Base-by-base conservation (phyloP, 2,888 invertebrate genomes). In the Aspidiotus destructor region DNA sequence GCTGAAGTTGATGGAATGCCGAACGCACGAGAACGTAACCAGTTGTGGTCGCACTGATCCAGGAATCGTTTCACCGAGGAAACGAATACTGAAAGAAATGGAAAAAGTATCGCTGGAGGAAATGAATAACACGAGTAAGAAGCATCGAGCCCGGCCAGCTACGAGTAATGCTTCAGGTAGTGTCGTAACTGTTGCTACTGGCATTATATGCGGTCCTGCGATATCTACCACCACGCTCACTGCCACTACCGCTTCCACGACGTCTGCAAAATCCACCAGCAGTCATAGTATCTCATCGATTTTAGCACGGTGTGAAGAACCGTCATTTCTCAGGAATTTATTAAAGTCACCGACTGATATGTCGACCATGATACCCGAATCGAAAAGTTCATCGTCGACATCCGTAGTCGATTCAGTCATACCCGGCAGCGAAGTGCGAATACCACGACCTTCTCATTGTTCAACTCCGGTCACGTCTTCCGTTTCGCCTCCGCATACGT, bases 251-350 rank as follows among this genome's bases (percentile, higher is more conserved):
- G 55, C 41, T 53, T 16, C 16, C 16, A 52, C 48, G 69, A 74
- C 78, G 69, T 76, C 77, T 44, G 74, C 78, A 60, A 70, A 70
- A 54, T 61, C 71, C 60, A 71, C 81, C 73, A 86, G 87, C 78
- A 89, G 87, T 77, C 90, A 90, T 79, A 90, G 90, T 80, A 91
- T 91, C 77, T 89, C 88, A 76, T 89, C 90, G 72, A 81, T 91
- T 76, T 80, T 91, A 74, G 86, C 87, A 70, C 85, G 85, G 72
- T 81, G 74, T 52, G 73, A 73, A 54, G 75, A 75, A 62, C 73
- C 74, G 5, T 75, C 75, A 16, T 75, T 76, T 70, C 72, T 76
- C 68, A 73, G 76, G 52, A 75, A 73, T 74, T 79, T 73, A 72
- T 79, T 75, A 75, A 79, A 80, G 73, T 82, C 78, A 28, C 79